Conservation (phyloP, 2,113 vertebrate genomes). For the Micromys minutus region DNA sequence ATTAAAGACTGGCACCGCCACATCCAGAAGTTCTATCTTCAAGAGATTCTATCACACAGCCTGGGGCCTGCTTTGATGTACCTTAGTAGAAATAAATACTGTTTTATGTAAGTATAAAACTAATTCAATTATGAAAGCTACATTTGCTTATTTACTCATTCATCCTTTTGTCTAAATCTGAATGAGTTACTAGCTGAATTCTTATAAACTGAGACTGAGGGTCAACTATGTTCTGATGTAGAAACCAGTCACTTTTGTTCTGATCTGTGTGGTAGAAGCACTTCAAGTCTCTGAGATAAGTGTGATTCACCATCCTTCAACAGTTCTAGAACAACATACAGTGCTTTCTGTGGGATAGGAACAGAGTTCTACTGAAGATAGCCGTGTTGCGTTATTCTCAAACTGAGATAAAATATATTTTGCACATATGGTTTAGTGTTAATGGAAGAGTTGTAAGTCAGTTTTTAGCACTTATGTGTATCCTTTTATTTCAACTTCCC, state of each 20-base stretch:
- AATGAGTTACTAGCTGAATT: background rate
- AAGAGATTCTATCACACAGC: background rate
- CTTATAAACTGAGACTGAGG: background rate
- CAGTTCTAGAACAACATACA: too few relatives aligned
- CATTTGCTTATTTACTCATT: background rate
- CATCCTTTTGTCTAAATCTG: background rate
- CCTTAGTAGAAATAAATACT: background rate
- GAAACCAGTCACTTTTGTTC: background rate
- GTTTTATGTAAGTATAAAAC: background rate
- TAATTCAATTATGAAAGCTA: background rate
- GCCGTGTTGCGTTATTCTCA: background rate
- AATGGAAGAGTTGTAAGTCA: background rate
- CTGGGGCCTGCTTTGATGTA: background rate
- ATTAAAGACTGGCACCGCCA: background rate
- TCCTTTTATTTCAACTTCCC: background rate
- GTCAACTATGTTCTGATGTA: background rate
- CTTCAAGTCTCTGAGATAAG: background rate
- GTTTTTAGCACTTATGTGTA: background rate
- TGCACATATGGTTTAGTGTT: background rate
- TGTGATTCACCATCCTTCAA: background rate
- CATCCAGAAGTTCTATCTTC: background rate
- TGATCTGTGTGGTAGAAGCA: background rate
- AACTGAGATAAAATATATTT: conserved; percentile 38
- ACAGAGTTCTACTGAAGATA: background rate
- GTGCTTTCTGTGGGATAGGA: background rate